Percentiles rank a stretch among this genome's conserved stretches.
phyloP scores from a whole-genome alignment of 2,113 vertebrate species.

The Tapirus terrestris region DNA sequence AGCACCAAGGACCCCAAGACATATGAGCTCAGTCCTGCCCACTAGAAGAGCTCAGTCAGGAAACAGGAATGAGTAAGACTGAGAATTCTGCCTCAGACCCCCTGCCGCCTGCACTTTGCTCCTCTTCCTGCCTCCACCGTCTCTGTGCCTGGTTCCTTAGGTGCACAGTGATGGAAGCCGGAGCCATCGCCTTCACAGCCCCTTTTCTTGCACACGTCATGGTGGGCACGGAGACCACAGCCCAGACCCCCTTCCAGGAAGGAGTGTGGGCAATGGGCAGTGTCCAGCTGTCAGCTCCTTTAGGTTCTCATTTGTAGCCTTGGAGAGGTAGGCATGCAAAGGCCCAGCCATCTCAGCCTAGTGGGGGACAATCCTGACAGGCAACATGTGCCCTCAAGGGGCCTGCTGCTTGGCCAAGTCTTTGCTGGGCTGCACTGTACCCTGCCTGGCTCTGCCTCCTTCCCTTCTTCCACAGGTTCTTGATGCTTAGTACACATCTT shows the following conservation, averaged over 20 bases:
- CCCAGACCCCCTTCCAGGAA: neutral
- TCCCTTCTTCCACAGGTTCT: neutral
- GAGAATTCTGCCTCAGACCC: too few relatives aligned
- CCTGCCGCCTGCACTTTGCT: neutral
- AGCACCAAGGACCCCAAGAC: neutral
- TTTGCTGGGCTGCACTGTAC: neutral
- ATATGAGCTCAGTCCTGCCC: neutral
- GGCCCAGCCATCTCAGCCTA: neutral
- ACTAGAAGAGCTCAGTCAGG: neutral
- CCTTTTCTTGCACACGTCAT: neutral
- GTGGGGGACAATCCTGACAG: neutral
- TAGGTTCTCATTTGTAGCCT: neutral
- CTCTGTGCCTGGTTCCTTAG: neutral
- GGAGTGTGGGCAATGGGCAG: neutral
- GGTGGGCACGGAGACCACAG: neutral
- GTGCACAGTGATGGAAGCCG: neutral
- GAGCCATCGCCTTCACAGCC: fast-evolving
- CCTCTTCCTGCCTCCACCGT: neutral
- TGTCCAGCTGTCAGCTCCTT: neutral
- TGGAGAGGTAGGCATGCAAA: neutral
- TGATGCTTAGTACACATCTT: neutral
- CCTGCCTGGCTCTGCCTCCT: neutral
- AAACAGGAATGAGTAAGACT: neutral
- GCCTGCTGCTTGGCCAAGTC: neutral
- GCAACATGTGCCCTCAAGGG: neutral